Evolutionary conservation across 2,888 invertebrate species (phyloP).

Genomic region (Lycaena phlaeas): DNA sequence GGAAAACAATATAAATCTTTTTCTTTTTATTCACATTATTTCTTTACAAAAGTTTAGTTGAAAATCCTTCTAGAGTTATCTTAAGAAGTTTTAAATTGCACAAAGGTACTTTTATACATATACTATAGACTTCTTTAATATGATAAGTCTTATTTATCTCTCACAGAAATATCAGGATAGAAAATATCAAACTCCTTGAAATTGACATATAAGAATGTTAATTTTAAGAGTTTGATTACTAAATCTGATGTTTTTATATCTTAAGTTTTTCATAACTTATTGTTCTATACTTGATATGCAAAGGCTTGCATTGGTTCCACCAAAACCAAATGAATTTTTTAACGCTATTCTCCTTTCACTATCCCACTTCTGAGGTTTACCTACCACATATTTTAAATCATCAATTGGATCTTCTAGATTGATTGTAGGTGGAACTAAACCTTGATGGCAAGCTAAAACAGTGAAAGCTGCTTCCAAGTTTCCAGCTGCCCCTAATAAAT

Average conservation of each 20-base stretch:
- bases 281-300: conserved; percentile 65
- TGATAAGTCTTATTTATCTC: no score
- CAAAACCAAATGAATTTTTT: conserved; percentile 99
- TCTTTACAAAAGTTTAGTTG: no score
- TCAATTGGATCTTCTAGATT: conserved; percentile 84
- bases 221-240: no score
- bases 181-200: no score
- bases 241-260: no score
- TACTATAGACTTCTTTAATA: no score
- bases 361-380: conserved; percentile 74
- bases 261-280: conserved; percentile 7
- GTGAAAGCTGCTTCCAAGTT: conserved; percentile 93
- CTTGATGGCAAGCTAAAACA: conserved; percentile 82
- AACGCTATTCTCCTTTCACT: conserved; percentile 79
- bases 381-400: conserved; percentile 80
- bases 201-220: no score
- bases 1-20: conserved; percentile 39
- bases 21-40: neutral
- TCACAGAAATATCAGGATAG: no score
- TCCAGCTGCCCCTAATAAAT: conserved; percentile 97
- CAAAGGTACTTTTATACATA: no score
- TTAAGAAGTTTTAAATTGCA: no score
- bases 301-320: conserved; percentile 95
- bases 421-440: conserved; percentile 87
- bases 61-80: no score